These are phyloP conservation scores for Sinodicranocentrus sp. DNA, from an alignment of 2,888 invertebrate species.

Conservation along the genomic window DNA sequence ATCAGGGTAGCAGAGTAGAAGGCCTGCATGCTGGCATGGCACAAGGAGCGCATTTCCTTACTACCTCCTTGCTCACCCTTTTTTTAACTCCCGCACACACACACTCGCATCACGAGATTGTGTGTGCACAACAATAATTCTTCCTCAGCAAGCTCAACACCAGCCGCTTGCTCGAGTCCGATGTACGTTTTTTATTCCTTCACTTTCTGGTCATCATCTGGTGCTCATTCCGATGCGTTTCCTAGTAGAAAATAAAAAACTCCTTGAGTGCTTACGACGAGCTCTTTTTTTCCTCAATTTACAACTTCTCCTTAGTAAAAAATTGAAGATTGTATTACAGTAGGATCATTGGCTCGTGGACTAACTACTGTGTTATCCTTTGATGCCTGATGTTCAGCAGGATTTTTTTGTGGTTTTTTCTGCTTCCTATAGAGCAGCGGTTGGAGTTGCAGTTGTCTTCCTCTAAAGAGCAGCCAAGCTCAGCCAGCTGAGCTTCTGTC, in stretches of 20 bases:
- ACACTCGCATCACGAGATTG: background rate
- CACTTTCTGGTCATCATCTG: conserved; percentile 26
- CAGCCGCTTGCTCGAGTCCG: background rate
- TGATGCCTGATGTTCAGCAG: too few species aligned
- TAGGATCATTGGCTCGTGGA: conserved; percentile 13
- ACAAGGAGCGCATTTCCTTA: too few species aligned
- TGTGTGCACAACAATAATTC: conserved; percentile 3
- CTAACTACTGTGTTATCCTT: conserved; percentile 1
- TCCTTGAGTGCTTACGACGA: background rate
- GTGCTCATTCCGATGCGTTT: background rate
- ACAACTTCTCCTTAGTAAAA: too few species aligned
- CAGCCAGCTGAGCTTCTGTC: conserved; percentile 20
- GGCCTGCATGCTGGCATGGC: background rate
- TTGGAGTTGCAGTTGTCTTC: conserved; percentile 15
- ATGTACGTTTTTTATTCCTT: background rate
- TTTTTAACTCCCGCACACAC: too few species aligned
- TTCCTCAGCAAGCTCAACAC: conserved; percentile 6
- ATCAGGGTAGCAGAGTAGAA: conserved; percentile 42
- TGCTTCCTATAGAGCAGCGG: background rate
- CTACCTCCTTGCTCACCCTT: too few species aligned
- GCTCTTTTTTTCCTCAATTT: conserved; percentile 5
- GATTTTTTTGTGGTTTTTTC: background rate
- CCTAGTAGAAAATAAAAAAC: conserved; percentile 7
- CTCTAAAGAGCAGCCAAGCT: background rate
- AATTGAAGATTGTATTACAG: conserved; percentile 1